Evolutionary conservation across 1,140 invertebrate species (phyloP), one percentile per base, ranked within the genome.

Genomic region (Archivesica marissinica): DNA sequence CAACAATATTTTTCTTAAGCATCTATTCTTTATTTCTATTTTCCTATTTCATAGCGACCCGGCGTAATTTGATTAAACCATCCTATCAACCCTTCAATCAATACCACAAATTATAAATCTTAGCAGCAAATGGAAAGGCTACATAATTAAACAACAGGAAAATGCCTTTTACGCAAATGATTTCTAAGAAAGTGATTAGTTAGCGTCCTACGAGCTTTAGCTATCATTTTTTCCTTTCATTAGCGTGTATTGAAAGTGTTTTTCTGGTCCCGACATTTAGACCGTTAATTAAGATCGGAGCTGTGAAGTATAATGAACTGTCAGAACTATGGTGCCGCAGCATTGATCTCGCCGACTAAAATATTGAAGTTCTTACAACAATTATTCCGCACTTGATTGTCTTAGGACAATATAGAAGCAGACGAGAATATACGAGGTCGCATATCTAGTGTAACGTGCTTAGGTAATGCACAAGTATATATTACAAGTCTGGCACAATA

Each of bases 81-180:
- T 56, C 33, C 35, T 59, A 41, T 50, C 68, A 70, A 70, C 54
- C 80, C 15, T 59, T 33, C 70, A 75, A 74, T 83, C 80, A 47
- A 83, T 83, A 47, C 33, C n/a, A 61, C 68, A 75, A 83, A 83
- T 83, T 83, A 83, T 83, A 83, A 83, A 83, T 83, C 68, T 61
- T 75, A 44, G 25, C 54, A 25, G 30, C 47, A 50, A 74, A 83
- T 74, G 70, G 70, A 75, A 83, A 74, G 17, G 68, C 80, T 47
- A 83, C 68, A 74, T 83, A 83, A 83, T 83, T 83, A 83, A 83
- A 83, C 80, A 83, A 83, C 68, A 59, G 68, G 80, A 83, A 83
- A 83, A 83, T 83, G 80, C 80, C 80, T 83, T 83, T 83, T 83
- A 83, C 80, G 80, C 80, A 83, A 83, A 83, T 83, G 80, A 83